Evolutionary conservation across 2,888 invertebrate genomes (phyloP).

Genomic region (Acronicta aceris): DNA sequence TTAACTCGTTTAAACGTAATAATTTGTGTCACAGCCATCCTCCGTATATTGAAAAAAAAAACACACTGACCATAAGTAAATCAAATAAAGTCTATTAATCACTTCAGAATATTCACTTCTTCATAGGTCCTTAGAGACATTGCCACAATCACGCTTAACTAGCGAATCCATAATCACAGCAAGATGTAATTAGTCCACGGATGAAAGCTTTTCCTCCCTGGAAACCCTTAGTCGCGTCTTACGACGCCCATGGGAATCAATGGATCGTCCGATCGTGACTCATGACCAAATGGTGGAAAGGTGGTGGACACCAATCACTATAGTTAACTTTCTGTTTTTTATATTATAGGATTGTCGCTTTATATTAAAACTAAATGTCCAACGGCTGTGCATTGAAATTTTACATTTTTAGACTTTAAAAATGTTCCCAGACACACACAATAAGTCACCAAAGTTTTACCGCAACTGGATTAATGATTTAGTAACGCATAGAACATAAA

Average conservation of each 20-base stretch:
- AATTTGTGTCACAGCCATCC: too few species aligned
- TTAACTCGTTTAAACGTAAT: too few species aligned
- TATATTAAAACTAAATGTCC: too few species aligned
- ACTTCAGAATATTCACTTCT: neutral
- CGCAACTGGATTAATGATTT: too few species aligned
- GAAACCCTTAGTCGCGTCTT: constrained; percentile 20
- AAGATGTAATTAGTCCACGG: constrained; percentile 42
- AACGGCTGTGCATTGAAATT: too few species aligned
- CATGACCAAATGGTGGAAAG: constrained; percentile 12
- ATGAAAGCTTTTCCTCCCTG: constrained; percentile 25
- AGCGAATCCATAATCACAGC: constrained; percentile 32
- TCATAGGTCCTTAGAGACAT: constrained; percentile 8
- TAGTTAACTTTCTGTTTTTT: constrained; percentile 12
- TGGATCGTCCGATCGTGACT: constrained; percentile 3
- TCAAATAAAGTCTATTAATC: neutral
- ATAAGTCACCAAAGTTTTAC: too few species aligned
- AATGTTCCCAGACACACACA: too few species aligned
- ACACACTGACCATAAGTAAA: neutral
- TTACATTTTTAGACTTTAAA: too few species aligned
- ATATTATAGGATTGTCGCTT: neutral
- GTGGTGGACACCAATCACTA: constrained; percentile 16
- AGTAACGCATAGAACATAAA: too few species aligned
- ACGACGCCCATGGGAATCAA: constrained; percentile 25
- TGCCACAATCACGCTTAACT: constrained; percentile 11
- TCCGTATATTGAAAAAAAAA: neutral